Evolutionary conservation across 2,888 invertebrate species (phyloP), one percentile per base, ranked within the genome.

Genomic region (Fragum whitleyi): DNA sequence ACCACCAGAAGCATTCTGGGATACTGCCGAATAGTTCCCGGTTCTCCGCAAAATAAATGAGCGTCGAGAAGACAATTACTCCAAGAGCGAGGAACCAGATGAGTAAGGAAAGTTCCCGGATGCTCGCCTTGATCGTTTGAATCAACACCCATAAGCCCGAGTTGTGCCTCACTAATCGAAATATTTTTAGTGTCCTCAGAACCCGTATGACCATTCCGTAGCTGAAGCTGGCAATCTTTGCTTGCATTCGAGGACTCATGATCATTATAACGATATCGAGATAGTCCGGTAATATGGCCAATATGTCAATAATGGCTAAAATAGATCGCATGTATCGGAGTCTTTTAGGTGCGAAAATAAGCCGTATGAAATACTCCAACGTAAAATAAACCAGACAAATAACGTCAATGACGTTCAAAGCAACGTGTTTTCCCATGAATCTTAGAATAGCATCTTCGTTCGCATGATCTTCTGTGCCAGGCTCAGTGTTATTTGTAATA

Each of bases 1-100:
- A 89, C 92, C 92, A 92, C 92, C 92, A 92, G 74, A 92, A 91
- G n/a, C 87, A 84, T 70, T 88, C 83, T 0, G 92, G 92, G 42
- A 92, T 92, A 75, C 88, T 90, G 6, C 81, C 81, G 72, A 92
- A 92, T 0, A 75, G 71, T 28, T 79, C 74, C 29, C 77, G 77
- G 69, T 90, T 89, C 32, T 93, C 92, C 19, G 90, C 91, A 77
- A 88, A 91, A 83, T 89, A 92, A 9, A 93, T 92, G 7, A 93
- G 82, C 0, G 92, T 91, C 0, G 91, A 87, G 70, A 92, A 93
- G 0, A 93, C 79, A n/a, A 93, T 76, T 77, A 92, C 91, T 0
- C 91, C 91, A 6, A 93, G 83, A 26, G 89, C 72, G 21, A 93
- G 86, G 72, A 93, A 91, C 36, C 91, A 86, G 3, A 89, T 71